Evolutionary conservation across 64 coral and sea anemone species (phyloP), one percentile per base, ranked within the genome.

Genomic region (Montipora efflorescens): DNA sequence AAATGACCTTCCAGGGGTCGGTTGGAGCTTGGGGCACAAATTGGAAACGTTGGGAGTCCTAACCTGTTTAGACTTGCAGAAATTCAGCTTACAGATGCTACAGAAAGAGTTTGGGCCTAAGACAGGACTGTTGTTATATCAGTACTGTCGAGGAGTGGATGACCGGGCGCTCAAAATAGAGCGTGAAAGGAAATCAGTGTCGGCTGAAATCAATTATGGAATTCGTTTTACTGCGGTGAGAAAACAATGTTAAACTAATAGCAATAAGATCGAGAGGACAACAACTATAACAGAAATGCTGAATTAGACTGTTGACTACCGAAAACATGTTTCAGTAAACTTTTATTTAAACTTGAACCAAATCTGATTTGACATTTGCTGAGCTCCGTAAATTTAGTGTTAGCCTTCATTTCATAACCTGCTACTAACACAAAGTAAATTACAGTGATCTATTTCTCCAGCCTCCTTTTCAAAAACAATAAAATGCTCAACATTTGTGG

Each of bases 151-250:
- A 16, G 98, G 98, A 23, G 71, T 92, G 62, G 95, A 99, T 67
- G 95, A 96, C 59, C 82, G 98, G 55, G 66, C 89, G 8, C 67
- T 99, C 15, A 91, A 80, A 73, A 89, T 87, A 67, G 95, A 96
- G 28, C 92, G 93, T 80, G 89, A 96, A 58, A 84, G 98, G 25
- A 99, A 96, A 18, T 99, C 98, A 44, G 95, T 99, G 15, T 99
- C 98, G 45, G 98, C 98, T 0, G 98, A 99, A 75, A 99, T 99
- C 48, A 99, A 99, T 80, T 99, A 99, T 90, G 95, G 92, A 43
- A 99, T 99, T 79, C 83, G 98, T 28, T 99, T 99, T 68, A 92
- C 89, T 43, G 72, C 94, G 95, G 98, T 99, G 18, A 66, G 78
- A 43, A 36, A 51, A 3, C 4, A 11, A 5, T 14, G n/a, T 20